Evolutionary conservation across 2,888 invertebrate genomes (phyloP).

Genomic region (Drosophila borealis): DNA sequence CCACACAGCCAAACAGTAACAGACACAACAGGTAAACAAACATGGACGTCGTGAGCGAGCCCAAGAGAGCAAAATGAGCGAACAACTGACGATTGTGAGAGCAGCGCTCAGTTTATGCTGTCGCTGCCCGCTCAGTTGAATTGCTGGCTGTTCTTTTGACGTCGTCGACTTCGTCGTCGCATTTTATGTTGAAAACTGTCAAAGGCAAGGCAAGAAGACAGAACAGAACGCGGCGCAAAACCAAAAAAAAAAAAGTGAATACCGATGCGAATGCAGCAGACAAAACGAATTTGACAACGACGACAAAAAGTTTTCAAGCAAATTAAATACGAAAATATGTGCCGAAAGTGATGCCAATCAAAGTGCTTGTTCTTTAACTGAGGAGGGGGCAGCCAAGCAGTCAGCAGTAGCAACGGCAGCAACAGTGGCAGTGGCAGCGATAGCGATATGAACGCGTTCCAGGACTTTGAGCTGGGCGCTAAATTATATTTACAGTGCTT

Average conservation of each 20-base stretch:
- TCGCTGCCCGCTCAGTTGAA: slow-evolving; percentile 54
- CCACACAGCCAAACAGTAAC: slow-evolving; percentile 43
- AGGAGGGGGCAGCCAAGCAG: slow-evolving; percentile 22
- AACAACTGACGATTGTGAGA: slow-evolving; percentile 34
- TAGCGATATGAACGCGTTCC: slow-evolving; percentile 79
- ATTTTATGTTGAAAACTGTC: slow-evolving; percentile 79
- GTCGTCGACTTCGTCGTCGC: slow-evolving; percentile 57
- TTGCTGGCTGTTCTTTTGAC: slow-evolving; percentile 59
- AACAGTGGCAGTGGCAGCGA: slow-evolving; percentile 9
- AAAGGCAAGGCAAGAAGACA: slow-evolving; percentile 68
- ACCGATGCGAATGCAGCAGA: slow-evolving; percentile 73
- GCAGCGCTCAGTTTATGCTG: slow-evolving; percentile 67
- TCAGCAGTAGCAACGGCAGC: slow-evolving; percentile 1
- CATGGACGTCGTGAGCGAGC: slow-evolving; percentile 50
- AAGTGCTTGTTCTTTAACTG: slow-evolving; percentile 37
- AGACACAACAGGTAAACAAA: slow-evolving; percentile 73
- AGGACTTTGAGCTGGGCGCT: slow-evolving; percentile 82
- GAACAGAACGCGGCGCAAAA: slow-evolving; percentile 56
- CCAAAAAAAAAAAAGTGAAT: slow-evolving; percentile 64
- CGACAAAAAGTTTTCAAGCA: slow-evolving; percentile 63
- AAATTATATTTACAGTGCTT: slow-evolving; percentile 84
- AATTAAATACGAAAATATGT: slow-evolving; percentile 64
- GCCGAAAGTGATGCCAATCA: slow-evolving; percentile 63
- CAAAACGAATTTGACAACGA: slow-evolving; percentile 79
- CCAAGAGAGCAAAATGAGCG: slow-evolving; percentile 23